These are phyloP conservation scores for Ranitomeya imitator DNA, from an alignment of 2,113 vertebrate genomes.

Conservation along the genomic window DNA sequence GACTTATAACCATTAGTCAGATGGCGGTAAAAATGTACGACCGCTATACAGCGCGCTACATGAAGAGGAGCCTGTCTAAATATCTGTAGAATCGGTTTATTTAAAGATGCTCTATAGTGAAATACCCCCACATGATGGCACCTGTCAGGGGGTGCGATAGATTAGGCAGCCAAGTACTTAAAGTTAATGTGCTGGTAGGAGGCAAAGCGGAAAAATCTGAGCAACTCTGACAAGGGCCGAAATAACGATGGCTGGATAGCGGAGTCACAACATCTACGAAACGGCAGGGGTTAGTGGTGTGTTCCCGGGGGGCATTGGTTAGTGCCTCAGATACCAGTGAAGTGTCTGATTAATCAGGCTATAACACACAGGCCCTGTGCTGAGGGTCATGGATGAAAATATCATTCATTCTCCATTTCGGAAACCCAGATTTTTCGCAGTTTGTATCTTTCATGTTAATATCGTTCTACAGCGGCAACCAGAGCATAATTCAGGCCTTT, in stretches of 20 bases:
- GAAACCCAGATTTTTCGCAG: background rate
- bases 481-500: background rate
- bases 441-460: background rate
- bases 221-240: too few relatives aligned
- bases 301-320: too few relatives aligned
- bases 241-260: too few relatives aligned
- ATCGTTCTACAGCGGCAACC: background rate
- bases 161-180: too few relatives aligned
- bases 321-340: background rate
- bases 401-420: too few relatives aligned
- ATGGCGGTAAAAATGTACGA: background rate
- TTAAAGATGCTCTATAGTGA: background rate
- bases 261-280: too few relatives aligned
- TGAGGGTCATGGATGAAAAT: background rate
- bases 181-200: too few relatives aligned
- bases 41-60: background rate
- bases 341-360: background rate
- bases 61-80: background rate
- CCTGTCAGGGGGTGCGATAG: too few relatives aligned
- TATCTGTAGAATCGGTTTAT: background rate
- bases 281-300: too few relatives aligned
- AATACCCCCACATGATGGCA: too few relatives aligned
- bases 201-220: too few relatives aligned
- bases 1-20: background rate
- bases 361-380: background rate